phyloP scores from a whole-genome alignment of 2,888 invertebrate species.

The Camptogramma bilineatum region DNA sequence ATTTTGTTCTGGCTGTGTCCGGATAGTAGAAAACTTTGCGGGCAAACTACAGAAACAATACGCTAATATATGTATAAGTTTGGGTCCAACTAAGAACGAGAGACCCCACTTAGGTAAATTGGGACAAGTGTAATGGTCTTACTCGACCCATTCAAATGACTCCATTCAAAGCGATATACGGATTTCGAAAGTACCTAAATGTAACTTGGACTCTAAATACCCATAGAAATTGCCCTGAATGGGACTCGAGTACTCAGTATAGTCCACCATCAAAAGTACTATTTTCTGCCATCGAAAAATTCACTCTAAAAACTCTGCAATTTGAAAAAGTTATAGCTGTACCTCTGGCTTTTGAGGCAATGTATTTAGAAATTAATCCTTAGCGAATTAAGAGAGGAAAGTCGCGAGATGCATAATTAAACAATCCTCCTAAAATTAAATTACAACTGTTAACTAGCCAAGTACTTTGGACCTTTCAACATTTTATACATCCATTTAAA shows the following conservation, averaged over 20 bases:
- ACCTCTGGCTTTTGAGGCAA: neutral
- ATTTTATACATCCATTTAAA: too few species aligned
- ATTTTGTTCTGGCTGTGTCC: neutral
- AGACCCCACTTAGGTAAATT: neutral
- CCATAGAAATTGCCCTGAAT: too few species aligned
- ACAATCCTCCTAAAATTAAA: neutral
- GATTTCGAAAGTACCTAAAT: too few species aligned
- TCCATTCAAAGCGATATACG: too few species aligned
- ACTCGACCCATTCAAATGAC: neutral
- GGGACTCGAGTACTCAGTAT: too few species aligned
- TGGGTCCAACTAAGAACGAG: neutral
- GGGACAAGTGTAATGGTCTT: slow-evolving; percentile 1
- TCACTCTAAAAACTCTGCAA: too few species aligned
- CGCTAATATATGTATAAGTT: slow-evolving; percentile 47
- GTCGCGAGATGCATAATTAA: neutral
- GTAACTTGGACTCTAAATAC: too few species aligned
- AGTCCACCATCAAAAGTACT: too few species aligned
- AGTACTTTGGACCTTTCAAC: neutral
- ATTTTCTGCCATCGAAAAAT: too few species aligned
- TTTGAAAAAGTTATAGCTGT: neutral
- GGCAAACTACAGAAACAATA: slow-evolving; percentile 49
- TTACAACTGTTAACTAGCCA: neutral
- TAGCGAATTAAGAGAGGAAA: neutral
- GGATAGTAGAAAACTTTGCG: slow-evolving; percentile 29
- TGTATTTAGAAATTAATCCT: neutral